Conservation (phyloP, 2,797 vertebrate genomes). For the Mormyrops boulengeri region DNA sequence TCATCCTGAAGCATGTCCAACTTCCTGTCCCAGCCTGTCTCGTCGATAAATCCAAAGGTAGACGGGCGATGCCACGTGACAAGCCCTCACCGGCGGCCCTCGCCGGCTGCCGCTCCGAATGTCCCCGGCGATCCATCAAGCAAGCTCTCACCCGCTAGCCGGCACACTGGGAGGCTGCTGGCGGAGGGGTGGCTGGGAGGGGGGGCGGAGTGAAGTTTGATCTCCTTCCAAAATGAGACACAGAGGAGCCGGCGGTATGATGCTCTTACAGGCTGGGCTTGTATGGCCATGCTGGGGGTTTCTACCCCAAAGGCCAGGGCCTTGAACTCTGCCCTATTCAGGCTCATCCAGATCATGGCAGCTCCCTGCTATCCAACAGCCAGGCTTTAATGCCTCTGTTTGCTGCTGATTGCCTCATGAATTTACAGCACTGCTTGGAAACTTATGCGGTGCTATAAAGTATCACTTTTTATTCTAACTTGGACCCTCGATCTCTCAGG, state of each 20-base stretch:
- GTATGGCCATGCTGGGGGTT: neutral
- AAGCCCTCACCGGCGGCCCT: slow-evolving; percentile 67
- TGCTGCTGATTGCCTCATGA: neutral
- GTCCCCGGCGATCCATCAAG: slow-evolving; percentile 75
- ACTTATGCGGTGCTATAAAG: neutral
- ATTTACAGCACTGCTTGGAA: neutral
- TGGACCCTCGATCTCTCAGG: neutral
- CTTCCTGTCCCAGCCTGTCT: slow-evolving; percentile 58
- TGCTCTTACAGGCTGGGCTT: slow-evolving; percentile 43
- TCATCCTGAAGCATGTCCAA: slow-evolving; percentile 67
- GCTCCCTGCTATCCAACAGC: neutral
- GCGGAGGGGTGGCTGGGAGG: slow-evolving; percentile 30
- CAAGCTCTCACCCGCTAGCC: slow-evolving; percentile 18
- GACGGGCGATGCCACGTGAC: slow-evolving; percentile 67
- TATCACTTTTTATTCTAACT: neutral
- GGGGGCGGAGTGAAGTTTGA: slow-evolving; percentile 41
- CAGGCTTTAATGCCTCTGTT: neutral
- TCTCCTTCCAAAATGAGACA: slow-evolving; percentile 66
- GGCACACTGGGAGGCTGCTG: neutral
- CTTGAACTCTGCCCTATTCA: neutral
- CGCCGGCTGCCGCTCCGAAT: slow-evolving; percentile 74
- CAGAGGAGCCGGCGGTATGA: slow-evolving; percentile 51
- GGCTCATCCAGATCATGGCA: neutral
- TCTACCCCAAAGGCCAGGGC: neutral
- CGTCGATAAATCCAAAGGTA: slow-evolving; percentile 55